These are phyloP conservation scores for Trididemnum clinides DNA, from an alignment of 23 tunicate genomes.

Conservation along the genomic window DNA sequence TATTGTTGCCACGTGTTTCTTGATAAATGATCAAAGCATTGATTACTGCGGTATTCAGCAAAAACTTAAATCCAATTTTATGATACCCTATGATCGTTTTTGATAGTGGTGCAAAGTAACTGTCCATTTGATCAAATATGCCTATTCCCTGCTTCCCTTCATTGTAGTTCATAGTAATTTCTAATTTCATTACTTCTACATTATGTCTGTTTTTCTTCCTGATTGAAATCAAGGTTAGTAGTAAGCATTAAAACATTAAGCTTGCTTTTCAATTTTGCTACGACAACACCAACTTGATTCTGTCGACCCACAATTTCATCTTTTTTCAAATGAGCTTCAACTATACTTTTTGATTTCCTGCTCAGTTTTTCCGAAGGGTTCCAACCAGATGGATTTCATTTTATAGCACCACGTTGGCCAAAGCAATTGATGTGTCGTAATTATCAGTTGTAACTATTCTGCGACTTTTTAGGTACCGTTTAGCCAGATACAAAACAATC, in stretches of 20 bases:
- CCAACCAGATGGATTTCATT: conserved; percentile 3
- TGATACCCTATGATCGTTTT: not conserved
- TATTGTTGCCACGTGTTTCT: not conserved
- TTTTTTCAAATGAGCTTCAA: not conserved
- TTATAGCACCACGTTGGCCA: not conserved
- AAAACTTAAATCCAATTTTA: not conserved
- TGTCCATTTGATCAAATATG: not conserved
- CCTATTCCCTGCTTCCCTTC: not conserved
- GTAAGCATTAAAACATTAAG: not conserved
- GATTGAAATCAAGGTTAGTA: not conserved
- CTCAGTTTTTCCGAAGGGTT: not conserved
- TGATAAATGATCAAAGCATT: not conserved
- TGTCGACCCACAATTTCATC: not conserved
- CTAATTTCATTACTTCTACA: not conserved
- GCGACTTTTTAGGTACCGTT: not conserved
- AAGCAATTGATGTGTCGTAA: not conserved
- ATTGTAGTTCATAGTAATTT: not conserved
- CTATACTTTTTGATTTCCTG: not conserved
- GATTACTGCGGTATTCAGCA: not conserved
- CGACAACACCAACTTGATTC: conserved; percentile 6
- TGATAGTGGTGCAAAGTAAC: not conserved
- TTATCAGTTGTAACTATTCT: not conserved
- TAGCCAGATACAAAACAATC: not conserved
- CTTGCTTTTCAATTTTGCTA: not conserved
- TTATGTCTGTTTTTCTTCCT: not conserved